Percentiles rank a stretch among this genome's conserved stretches.
phyloP scores from a whole-genome alignment of 2,113 vertebrate genomes.

The Natator depressus region DNA sequence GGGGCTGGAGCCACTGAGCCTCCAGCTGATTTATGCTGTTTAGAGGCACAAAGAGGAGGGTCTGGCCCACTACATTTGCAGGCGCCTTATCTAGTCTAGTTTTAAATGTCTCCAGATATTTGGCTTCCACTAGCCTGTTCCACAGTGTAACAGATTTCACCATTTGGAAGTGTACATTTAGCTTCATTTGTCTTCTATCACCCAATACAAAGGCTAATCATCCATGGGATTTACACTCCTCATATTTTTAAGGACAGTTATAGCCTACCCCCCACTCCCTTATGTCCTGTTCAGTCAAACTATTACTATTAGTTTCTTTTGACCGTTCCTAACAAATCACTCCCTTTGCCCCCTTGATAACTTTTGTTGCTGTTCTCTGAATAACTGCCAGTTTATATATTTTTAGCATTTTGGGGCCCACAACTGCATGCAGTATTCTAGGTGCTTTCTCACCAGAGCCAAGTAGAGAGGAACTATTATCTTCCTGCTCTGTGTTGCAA shows the following conservation, averaged over 20 bases:
- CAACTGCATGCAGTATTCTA: neutral
- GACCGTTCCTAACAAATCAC: neutral
- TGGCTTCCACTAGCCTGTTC: neutral
- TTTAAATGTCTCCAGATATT: neutral
- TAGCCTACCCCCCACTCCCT: fast-evolving
- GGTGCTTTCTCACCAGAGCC: neutral
- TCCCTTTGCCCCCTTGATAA: neutral
- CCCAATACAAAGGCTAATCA: fast-evolving
- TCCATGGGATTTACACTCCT: neutral
- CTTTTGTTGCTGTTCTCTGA: neutral
- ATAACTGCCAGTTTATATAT: neutral
- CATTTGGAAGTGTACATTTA: neutral
- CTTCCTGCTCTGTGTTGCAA: too few relatives aligned
- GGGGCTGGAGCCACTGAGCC: neutral
- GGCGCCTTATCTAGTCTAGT: too few relatives aligned
- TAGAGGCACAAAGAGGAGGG: neutral
- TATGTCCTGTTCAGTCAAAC: fast-evolving
- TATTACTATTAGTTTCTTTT: neutral
- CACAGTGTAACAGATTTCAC: neutral
- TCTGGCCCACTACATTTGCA: neutral
- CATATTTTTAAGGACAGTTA: too few relatives aligned
- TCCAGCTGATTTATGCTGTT: neutral
- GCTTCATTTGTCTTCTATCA: fast-evolving
- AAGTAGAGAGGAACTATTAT: neutral
- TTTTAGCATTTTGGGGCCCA: neutral